Evolutionary conservation across 2,113 vertebrate species (phyloP).

Genomic region (Rhabdomys dilectus): DNA sequence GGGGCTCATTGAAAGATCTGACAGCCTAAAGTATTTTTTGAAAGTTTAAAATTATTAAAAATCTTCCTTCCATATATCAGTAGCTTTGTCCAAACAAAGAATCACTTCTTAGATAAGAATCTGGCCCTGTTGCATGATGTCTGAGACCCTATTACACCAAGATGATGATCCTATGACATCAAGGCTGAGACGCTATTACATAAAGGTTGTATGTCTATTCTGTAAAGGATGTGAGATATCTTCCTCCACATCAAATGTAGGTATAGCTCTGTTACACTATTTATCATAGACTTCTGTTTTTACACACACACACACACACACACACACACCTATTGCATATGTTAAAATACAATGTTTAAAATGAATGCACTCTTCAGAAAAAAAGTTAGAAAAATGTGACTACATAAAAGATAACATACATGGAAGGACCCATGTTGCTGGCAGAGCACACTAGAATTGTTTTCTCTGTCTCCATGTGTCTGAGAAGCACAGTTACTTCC

Average conservation of each 20-base stretch:
- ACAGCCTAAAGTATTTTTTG: slow-evolving; percentile 28
- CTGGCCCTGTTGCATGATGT: neutral
- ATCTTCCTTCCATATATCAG: neutral
- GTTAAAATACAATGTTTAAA: neutral
- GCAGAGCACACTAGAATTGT: neutral
- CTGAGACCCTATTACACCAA: neutral
- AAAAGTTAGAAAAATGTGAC: neutral
- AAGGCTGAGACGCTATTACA: neutral
- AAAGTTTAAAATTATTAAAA: neutral
- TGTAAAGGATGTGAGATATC: neutral
- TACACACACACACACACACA: neutral
- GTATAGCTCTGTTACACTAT: neutral
- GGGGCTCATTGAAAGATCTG: slow-evolving; percentile 18
- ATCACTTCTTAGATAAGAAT: slow-evolving; percentile 9
- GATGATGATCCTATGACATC: slow-evolving; percentile 8
- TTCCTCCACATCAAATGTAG: neutral
- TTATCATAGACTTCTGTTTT: neutral
- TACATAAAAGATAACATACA: neutral
- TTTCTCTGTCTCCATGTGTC: neutral
- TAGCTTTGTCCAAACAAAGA: slow-evolving; percentile 57
- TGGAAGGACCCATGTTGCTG: fast-evolving
- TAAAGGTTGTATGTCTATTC: neutral
- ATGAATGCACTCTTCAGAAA: neutral
- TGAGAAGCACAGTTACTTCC: neutral
- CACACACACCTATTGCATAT: neutral